phyloP scores from a whole-genome alignment of 2,113 vertebrate species.

The Siphamia tubifer region DNA sequence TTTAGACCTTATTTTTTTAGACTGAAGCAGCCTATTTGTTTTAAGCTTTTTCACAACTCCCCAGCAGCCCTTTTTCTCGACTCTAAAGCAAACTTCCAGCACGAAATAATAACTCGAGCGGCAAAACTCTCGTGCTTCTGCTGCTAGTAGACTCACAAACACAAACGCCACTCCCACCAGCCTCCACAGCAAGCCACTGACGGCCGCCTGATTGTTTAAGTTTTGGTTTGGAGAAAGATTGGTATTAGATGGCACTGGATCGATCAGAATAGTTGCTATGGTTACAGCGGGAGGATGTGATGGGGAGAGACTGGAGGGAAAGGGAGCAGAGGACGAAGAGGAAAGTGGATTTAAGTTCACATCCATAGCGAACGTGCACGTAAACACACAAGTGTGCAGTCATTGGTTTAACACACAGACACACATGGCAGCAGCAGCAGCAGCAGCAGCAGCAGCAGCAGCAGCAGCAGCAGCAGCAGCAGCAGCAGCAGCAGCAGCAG shows the following conservation, averaged over 20 bases:
- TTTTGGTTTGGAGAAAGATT: conserved; percentile 75
- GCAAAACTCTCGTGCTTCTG: background rate
- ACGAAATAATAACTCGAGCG: background rate
- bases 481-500: too few relatives aligned
- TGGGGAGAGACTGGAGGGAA: conserved; percentile 47
- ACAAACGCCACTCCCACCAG: background rate
- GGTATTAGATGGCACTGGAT: conserved; percentile 90
- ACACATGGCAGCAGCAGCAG: too few relatives aligned
- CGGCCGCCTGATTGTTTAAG: conserved; percentile 61
- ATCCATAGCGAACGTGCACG: background rate
- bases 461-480: too few relatives aligned
- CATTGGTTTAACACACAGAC: conserved; percentile 14
- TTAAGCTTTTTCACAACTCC: background rate
- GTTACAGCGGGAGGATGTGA: conserved; percentile 45
- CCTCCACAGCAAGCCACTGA: background rate
- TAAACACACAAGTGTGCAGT: background rate
- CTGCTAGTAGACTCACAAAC: background rate
- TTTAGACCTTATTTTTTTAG: too few relatives aligned
- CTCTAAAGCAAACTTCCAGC: background rate
- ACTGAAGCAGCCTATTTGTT: too few relatives aligned
- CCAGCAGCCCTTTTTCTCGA: background rate
- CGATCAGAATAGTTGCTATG: conserved; percentile 91
- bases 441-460: too few relatives aligned
- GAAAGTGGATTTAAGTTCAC: conserved; percentile 45
- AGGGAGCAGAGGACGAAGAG: background rate